phyloP scores from a whole-genome alignment of 2,888 invertebrate genomes.

The Xestia ashworthii region DNA sequence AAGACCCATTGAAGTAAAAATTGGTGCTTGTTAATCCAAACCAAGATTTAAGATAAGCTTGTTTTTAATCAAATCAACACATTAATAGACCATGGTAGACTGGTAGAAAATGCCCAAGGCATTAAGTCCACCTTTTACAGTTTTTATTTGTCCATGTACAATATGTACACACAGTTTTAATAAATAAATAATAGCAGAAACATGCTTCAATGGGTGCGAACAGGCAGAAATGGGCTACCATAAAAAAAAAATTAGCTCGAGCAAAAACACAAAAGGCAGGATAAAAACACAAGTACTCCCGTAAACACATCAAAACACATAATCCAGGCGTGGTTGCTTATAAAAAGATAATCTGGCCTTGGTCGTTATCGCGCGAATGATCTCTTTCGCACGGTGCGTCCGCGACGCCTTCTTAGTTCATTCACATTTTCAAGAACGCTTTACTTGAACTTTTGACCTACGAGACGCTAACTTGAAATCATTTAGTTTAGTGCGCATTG shows the following conservation, averaged over 20 bases:
- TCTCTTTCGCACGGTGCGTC: conserved; percentile 68
- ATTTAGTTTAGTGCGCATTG: conserved; percentile 59
- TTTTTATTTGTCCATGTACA: too few relatives aligned
- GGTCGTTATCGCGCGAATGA: conserved; percentile 58
- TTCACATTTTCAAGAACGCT: conserved; percentile 66
- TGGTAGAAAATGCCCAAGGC: too few relatives aligned
- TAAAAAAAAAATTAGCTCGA: not conserved
- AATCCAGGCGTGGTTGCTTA: conserved; percentile 36
- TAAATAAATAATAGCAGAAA: not conserved
- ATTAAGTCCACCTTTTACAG: too few relatives aligned
- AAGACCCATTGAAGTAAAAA: not conserved
- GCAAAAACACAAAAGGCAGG: conserved; percentile 1
- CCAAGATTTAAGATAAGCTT: not conserved
- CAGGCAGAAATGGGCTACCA: not conserved
- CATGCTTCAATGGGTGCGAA: not conserved
- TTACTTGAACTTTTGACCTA: conserved; percentile 64
- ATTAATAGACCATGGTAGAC: too few relatives aligned
- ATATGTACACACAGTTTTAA: too few relatives aligned
- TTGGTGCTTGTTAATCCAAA: not conserved
- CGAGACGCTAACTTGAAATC: conserved; percentile 34
- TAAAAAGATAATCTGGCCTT: conserved; percentile 63
- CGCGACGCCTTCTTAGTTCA: conserved; percentile 60
- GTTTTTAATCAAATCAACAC: not conserved
- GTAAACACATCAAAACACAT: conserved; percentile 34
- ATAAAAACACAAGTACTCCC: conserved; percentile 21